Evolutionary conservation across 2,797 vertebrate species (phyloP), one percentile per base, ranked within the genome.

Genomic region (Netta rufina): DNA sequence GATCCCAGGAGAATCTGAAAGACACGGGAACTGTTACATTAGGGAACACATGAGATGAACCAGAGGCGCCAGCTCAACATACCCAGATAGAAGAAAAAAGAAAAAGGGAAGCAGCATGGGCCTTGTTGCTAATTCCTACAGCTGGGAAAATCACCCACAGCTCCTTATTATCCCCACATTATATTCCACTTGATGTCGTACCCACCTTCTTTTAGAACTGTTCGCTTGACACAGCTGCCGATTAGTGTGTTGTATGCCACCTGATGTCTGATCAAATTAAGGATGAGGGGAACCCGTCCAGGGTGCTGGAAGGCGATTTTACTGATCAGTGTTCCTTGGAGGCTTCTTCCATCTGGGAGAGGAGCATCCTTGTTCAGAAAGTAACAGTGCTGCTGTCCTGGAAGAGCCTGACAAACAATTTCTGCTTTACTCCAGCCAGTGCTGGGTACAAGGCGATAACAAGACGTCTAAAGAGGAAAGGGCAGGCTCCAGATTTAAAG

Each of bases 311-410:
- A 99, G 58, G 99, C 98, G 88, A 99, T 99, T 98, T 99, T 99
- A 80, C 98, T 98, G 60, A 99, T 98, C 87, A 99, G 97, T 13
- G 98, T 98, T 89, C 99, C 99, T 95, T 99, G 99, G 54, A 99
- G 98, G 92, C 98, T 99, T 58, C 97, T 98, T 16, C 99, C 99
- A 30, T 99, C 99, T 84, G 99, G 99, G 89, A 99, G 99, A 21
- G 99, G 99, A 64, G 99, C 99, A 85, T 99, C 99, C 32, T 99
- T 99, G 92, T 99, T 99, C 84, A 99, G 98, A 96, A 99, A 99
- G 97, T 99, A 99, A 96, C 99, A 99, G 94, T 99, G 99, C 96
- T 99, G 99, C 97, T 99, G 99, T 87, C 99, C 99, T 93, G 99
- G 99, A 97, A 99, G 98, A 92, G 99, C 98, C 99, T 99, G 93